Conservation (phyloP, 2,797 vertebrate species). For the Acrossocheilus wenchowensis region DNA sequence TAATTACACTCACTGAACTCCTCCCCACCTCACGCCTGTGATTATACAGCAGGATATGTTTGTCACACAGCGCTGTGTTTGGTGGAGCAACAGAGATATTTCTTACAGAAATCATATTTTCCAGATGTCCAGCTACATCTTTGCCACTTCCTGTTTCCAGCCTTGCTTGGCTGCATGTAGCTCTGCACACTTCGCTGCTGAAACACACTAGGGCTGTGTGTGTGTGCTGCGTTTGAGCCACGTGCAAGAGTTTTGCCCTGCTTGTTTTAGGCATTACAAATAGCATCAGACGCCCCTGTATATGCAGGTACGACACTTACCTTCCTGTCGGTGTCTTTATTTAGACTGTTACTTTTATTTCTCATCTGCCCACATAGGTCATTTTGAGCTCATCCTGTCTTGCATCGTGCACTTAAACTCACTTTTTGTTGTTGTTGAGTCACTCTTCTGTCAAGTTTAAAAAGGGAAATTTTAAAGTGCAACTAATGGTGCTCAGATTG, state of each 20-base stretch:
- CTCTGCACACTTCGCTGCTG: conserved; percentile 18
- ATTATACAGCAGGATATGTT: conserved; percentile 46
- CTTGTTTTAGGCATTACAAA: conserved; percentile 32
- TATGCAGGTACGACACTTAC: conserved; percentile 7
- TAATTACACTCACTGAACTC: conserved; percentile 59
- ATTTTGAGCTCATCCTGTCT: background rate
- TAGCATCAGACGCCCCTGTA: conserved; percentile 26
- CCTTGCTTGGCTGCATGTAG: conserved; percentile 29
- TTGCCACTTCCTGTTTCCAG: conserved; percentile 47
- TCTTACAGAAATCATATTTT: conserved; percentile 44
- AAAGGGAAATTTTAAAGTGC: background rate
- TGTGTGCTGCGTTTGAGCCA: background rate
- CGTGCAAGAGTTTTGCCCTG: conserved; percentile 9
- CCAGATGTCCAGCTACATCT: conserved; percentile 47
- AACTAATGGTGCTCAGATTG: background rate
- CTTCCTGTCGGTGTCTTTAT: conserved; percentile 21
- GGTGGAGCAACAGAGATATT: conserved; percentile 16
- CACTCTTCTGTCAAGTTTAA: background rate
- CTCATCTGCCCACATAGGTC: background rate
- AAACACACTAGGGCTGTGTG: conserved; percentile 35
- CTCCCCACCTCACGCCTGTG: conserved; percentile 51
- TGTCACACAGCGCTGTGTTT: conserved; percentile 19
- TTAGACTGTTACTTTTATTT: background rate
- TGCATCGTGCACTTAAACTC: background rate
- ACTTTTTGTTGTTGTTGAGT: background rate